Conservation (phyloP, 2,113 vertebrate genomes). For the Paracanthobrama guichenoti region DNA sequence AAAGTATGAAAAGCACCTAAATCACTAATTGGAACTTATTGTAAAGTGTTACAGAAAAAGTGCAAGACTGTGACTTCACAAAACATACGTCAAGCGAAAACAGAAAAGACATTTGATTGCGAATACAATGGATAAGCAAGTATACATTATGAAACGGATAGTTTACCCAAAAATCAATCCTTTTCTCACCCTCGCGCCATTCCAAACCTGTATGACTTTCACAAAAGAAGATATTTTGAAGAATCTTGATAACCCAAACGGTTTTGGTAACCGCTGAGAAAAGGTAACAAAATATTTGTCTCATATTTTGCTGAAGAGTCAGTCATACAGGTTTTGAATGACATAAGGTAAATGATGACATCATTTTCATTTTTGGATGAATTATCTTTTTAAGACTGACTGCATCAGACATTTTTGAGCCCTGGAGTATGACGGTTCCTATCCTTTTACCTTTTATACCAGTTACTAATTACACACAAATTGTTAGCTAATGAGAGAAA, state of each 20-base stretch:
- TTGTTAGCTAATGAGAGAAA: not conserved
- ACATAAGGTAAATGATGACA: not conserved
- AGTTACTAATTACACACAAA: conserved; percentile 11
- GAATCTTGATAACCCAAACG: not conserved
- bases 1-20: too few relatives aligned
- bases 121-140: too few relatives aligned
- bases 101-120: not conserved
- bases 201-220: too few relatives aligned
- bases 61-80: too few relatives aligned
- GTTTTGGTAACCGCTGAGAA: not conserved
- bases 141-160: too few relatives aligned
- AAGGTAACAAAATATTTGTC: not conserved
- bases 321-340: not conserved
- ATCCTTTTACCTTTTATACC: not conserved
- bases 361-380: not conserved
- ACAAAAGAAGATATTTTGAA: not conserved
- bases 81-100: not conserved
- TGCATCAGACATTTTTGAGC: too few relatives aligned
- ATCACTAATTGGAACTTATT: too few relatives aligned
- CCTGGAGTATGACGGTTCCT: too few relatives aligned
- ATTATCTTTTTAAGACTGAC: not conserved
- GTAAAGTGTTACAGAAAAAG: too few relatives aligned
- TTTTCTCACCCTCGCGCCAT: too few relatives aligned
- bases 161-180: too few relatives aligned
- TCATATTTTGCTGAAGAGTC: not conserved